phyloP scores from a whole-genome alignment of 2,113 vertebrate species.

The Menidia beryllina region DNA sequence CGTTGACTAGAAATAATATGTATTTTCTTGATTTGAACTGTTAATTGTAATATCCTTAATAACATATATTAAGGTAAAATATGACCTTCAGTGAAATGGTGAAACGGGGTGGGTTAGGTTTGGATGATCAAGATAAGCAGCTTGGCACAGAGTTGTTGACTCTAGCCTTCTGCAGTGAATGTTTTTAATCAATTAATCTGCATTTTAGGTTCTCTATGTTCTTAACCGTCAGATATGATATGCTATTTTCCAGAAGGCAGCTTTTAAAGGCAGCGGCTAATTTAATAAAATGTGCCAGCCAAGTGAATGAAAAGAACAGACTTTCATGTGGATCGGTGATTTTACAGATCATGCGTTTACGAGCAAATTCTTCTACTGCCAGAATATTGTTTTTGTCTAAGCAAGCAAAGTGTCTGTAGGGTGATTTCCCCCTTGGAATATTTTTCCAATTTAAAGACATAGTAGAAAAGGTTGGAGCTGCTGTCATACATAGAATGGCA shows the following conservation, averaged over 20 bases:
- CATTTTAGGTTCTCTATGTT: constrained; percentile 17
- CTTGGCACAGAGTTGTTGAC: constrained; percentile 11
- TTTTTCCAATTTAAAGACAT: neutral
- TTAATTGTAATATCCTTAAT: constrained; percentile 9
- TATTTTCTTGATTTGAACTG: neutral
- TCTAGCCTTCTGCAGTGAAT: constrained; percentile 11
- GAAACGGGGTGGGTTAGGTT: neutral
- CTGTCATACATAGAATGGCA: neutral
- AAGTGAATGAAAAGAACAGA: constrained; percentile 27
- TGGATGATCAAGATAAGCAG: constrained; percentile 42
- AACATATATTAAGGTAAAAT: neutral
- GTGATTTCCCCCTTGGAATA: constrained; percentile 8
- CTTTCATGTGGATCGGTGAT: constrained; percentile 6
- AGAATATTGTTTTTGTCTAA: constrained; percentile 5
- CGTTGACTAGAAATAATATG: no score
- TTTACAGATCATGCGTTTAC: neutral
- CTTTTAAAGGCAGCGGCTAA: constrained; percentile 16
- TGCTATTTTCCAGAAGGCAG: neutral
- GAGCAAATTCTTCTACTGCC: constrained; percentile 16
- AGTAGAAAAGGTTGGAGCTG: neutral
- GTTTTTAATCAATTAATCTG: constrained; percentile 29
- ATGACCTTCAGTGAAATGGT: neutral
- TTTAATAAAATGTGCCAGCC: constrained; percentile 21
- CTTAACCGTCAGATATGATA: constrained; percentile 11
- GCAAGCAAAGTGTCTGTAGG: neutral